Evolutionary conservation across 2,113 vertebrate genomes (phyloP).

Genomic region (Pseudorhombus dupliciocellatus): DNA sequence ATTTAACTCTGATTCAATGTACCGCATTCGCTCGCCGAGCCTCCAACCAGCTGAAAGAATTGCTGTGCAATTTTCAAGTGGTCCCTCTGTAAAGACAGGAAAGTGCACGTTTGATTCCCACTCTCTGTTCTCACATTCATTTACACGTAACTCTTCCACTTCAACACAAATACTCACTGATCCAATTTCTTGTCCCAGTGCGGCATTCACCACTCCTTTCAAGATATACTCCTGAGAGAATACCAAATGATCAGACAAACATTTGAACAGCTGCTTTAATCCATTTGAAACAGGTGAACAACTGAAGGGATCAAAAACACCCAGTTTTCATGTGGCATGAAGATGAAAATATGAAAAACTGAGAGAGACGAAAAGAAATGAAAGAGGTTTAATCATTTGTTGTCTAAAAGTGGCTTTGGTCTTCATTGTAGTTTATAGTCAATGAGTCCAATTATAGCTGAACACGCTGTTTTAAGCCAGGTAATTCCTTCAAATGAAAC

Average conservation of each 20-base stretch:
- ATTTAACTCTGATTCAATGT: constrained; percentile 48
- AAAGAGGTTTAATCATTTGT: background rate
- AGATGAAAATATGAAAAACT: background rate
- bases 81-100: constrained; percentile 84
- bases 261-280: constrained; percentile 11
- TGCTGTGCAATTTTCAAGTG: constrained; percentile 96
- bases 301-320: background rate
- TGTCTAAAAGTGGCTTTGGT: background rate
- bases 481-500: background rate
- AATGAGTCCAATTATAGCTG: background rate
- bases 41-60: constrained; percentile 96
- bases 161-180: constrained; percentile 85
- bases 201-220: constrained; percentile 96
- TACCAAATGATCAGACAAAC: constrained; percentile 15
- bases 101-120: background rate
- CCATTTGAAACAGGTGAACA: constrained; percentile 9
- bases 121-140: background rate
- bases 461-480: background rate
- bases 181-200: constrained; percentile 92
- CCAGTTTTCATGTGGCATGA: background rate
- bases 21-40: constrained; percentile 98
- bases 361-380: background rate
- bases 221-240: constrained; percentile 91
- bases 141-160: background rate
- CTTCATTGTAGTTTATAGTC: background rate